Conservation (phyloP, 1,140 invertebrate species). For the Batillaria attramentaria region DNA sequence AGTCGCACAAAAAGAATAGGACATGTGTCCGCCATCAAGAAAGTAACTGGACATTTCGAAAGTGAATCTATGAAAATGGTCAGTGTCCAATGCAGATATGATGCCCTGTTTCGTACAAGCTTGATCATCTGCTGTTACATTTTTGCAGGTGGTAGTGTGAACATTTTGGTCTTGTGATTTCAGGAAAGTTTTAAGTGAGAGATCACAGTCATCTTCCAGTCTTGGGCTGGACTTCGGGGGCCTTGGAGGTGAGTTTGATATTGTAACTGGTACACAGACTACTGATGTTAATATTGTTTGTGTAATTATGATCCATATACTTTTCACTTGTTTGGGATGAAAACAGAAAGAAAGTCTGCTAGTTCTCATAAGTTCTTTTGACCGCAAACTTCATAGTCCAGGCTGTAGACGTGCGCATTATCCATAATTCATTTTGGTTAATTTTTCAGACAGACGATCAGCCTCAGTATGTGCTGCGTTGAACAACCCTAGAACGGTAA, state of each 20-base stretch:
- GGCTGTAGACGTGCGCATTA: not conserved
- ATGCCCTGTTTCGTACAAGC: too few relatives aligned
- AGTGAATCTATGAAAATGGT: too few relatives aligned
- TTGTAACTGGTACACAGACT: not conserved
- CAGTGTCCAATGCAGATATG: too few relatives aligned
- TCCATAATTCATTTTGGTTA: not conserved
- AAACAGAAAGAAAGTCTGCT: not conserved
- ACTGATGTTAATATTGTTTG: not conserved
- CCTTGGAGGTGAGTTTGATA: conserved; percentile 2
- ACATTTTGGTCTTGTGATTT: not conserved
- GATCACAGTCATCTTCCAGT: not conserved
- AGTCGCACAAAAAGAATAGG: too few relatives aligned
- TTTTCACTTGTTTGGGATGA: not conserved
- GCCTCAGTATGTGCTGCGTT: conserved; percentile 21
- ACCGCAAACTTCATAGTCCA: not conserved
- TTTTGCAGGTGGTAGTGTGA: too few relatives aligned
- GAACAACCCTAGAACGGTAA: conserved; percentile 21
- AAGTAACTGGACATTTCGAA: too few relatives aligned
- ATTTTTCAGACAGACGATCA: conserved; percentile 22
- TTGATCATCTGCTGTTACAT: too few relatives aligned
- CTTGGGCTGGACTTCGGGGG: not conserved
- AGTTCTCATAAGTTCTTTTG: not conserved
- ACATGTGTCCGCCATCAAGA: too few relatives aligned
- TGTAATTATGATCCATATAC: not conserved
- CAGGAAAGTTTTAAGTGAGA: conserved; percentile 28